phyloP scores from a whole-genome alignment of 2,888 invertebrate species.

The Diogma glabrata region DNA sequence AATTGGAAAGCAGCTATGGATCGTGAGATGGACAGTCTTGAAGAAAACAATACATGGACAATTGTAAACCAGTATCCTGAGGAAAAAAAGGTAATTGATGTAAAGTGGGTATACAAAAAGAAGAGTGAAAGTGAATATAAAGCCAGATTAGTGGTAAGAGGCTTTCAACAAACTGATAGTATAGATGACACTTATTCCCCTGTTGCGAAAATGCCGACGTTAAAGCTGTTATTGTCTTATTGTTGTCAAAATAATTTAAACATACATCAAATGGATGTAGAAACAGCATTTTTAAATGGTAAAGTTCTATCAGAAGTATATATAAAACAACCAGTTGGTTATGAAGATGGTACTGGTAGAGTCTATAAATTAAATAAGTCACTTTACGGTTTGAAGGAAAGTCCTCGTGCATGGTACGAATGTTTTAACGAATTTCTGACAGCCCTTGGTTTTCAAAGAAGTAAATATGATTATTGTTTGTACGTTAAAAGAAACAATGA shows the following conservation, averaged over 20 bases:
- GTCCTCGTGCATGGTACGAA: too few relatives aligned
- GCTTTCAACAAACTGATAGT: slow-evolving; percentile 18
- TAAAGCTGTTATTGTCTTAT: slow-evolving; percentile 25
- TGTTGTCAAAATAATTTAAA: slow-evolving; percentile 19
- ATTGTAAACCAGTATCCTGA: background rate
- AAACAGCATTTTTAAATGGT: slow-evolving; percentile 21
- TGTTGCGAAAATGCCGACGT: slow-evolving; percentile 23
- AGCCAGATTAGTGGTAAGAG: slow-evolving; percentile 18
- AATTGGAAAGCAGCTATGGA: background rate
- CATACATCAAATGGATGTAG: slow-evolving; percentile 13
- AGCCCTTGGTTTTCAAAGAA: too few relatives aligned
- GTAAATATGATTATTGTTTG: too few relatives aligned
- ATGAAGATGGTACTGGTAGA: slow-evolving; percentile 22
- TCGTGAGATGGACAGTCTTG: background rate
- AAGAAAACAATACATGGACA: background rate
- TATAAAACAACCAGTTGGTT: slow-evolving; percentile 25
- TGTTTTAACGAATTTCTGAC: too few relatives aligned
- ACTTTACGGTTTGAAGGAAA: too few relatives aligned
- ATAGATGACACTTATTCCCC: slow-evolving; percentile 18
- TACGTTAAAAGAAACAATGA: too few relatives aligned
- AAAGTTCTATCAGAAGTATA: slow-evolving; percentile 17
- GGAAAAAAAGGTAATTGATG: background rate
- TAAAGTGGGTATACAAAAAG: background rate
- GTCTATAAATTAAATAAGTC: too few relatives aligned
- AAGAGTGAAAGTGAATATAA: slow-evolving; percentile 20